Evolutionary conservation across 2,113 vertebrate genomes (phyloP), one percentile per base, ranked within the genome.

Genomic region (Neomonachus schauinslandi): DNA sequence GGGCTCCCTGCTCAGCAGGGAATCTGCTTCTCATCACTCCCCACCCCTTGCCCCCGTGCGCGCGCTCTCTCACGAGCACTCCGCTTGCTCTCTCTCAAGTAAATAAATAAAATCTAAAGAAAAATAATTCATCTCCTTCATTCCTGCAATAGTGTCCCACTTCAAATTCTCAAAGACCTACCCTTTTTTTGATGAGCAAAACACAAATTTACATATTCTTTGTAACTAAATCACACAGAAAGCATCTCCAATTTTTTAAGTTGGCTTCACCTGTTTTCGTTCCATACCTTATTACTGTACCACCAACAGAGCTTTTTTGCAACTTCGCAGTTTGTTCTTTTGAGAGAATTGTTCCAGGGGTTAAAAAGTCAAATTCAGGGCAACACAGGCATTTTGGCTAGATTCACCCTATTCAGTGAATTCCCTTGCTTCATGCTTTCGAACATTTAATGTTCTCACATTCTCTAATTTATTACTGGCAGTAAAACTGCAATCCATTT

Each of bases 311-410:
- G 77, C 5, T 42, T 81, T 65, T 88, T 36, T 95, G 11, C 33
- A 94, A 76, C 26, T 80, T 55, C 22, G 71, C 81, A 76, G 49
- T 86, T 88, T 88, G 77, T 72, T 80, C 49, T 95, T 92, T 85
- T 67, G 18, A 83, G 16, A 94, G 5, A 83, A 81, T 4, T 82
- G 57, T 53, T 92, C 13, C 63, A 85, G 57, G 10, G 7, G 16
- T 84, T 97, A 94, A 94, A 97, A 95, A 82, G 57, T 71, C 33
- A 88, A 97, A 91, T 77, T 90, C 79, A 81, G 57, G 28, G 18
- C 14, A 90, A 91, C 18, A 65, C 1, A 18, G 16, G 24, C 21
- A 88, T 83, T 96, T 88, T 90, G 57, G 89, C 94, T 53, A 86
- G 21, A 77, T 19, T n/a, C 31, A 33, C 22, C 42, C 86, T 94